Percentiles rank a stretch among this genome's conserved stretches.
These are phyloP conservation scores for Ariolimax columbianus DNA, from an alignment of 2,888 invertebrate species.

Conservation along the genomic window DNA sequence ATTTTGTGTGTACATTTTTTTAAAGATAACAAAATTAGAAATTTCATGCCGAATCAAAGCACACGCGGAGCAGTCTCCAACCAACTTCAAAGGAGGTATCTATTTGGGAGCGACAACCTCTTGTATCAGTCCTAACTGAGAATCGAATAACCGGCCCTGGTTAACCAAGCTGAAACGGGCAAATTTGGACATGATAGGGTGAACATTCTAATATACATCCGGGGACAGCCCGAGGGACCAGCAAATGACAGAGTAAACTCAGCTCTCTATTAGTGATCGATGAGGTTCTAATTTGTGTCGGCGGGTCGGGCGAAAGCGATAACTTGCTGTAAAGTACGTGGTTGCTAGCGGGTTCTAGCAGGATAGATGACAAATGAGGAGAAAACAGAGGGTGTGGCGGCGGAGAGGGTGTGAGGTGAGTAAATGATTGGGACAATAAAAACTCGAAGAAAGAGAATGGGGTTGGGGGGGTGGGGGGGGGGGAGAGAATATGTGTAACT, in stretches of 20 bases:
- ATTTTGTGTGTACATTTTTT: too few species aligned
- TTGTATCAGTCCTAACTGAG: not conserved
- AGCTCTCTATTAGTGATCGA: slow-evolving; percentile 32
- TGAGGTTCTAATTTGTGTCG: slow-evolving; percentile 22
- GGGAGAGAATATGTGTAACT: too few species aligned
- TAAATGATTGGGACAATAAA: too few species aligned
- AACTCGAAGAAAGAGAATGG: too few species aligned
- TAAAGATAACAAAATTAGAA: not conserved
- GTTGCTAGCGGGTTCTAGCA: not conserved
- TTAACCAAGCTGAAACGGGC: not conserved
- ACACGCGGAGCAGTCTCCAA: not conserved
- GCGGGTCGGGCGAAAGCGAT: not conserved
- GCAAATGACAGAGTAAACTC: slow-evolving; percentile 32
- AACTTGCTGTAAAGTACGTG: not conserved
- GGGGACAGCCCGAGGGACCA: not conserved
- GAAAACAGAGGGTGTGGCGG: not conserved
- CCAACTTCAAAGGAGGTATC: not conserved
- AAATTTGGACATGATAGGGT: slow-evolving; percentile 25
- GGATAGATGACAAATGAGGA: not conserved
- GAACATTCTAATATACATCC: slow-evolving; percentile 1
- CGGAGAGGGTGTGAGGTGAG: not conserved
- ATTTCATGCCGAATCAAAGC: not conserved
- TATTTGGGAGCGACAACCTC: too few species aligned
- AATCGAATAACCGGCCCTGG: not conserved
- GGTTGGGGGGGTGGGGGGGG: too few species aligned